Percentiles rank a stretch among this genome's conserved stretches.
These are phyloP conservation scores for Ornithoptera alexandrae DNA, from an alignment of 2,888 invertebrate genomes.

Conservation along the genomic window DNA sequence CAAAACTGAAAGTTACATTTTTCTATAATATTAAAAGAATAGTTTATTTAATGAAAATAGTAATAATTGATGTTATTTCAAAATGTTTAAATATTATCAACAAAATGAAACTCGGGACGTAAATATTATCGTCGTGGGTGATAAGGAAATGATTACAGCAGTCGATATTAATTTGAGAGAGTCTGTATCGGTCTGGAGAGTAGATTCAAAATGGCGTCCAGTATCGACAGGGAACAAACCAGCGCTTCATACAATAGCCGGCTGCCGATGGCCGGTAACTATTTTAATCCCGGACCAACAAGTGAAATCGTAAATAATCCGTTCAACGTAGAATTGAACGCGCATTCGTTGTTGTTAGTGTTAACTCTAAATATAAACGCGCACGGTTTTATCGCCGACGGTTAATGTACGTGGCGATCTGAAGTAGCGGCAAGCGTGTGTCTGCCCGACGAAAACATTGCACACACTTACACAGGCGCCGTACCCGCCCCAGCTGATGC, in stretches of 20 bases:
- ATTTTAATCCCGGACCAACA: conserved; percentile 26
- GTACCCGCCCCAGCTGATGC: too few relatives aligned
- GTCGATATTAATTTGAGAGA: too few relatives aligned
- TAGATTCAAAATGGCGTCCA: neutral
- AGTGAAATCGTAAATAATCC: conserved; percentile 44
- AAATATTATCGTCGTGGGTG: too few relatives aligned
- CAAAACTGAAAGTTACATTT: too few relatives aligned
- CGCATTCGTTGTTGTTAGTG: conserved; percentile 39
- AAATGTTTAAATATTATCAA: too few relatives aligned
- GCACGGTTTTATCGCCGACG: conserved; percentile 35
- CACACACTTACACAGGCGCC: too few relatives aligned
- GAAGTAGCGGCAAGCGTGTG: conserved; percentile 1
- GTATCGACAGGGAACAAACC: neutral
- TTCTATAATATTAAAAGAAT: too few relatives aligned
- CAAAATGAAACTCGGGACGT: too few relatives aligned
- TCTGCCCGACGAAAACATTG: neutral
- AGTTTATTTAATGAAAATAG: too few relatives aligned
- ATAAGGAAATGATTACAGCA: too few relatives aligned
- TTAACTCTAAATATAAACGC: conserved; percentile 40
- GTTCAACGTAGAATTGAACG: conserved; percentile 45
- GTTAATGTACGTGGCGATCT: conserved; percentile 14
- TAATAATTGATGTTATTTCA: too few relatives aligned
- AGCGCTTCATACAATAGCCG: conserved; percentile 5
- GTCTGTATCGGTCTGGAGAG: neutral
- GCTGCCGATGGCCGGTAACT: conserved; percentile 22